Evolutionary conservation across 2,113 vertebrate genomes (phyloP).

Genomic region (Platycercus adscitus): DNA sequence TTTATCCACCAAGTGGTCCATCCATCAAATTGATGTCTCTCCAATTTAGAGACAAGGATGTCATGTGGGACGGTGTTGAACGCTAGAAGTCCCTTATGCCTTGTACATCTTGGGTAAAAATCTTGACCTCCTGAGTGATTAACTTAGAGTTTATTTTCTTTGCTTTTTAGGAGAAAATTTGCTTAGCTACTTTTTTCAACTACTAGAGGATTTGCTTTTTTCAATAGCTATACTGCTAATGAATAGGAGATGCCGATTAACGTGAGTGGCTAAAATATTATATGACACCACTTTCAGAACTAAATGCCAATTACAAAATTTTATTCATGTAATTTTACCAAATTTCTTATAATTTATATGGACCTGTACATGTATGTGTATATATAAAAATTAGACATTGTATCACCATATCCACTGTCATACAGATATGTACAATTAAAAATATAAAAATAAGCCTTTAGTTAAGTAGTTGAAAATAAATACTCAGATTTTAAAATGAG

Average conservation of each 20-base stretch:
- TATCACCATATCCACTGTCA: neutral
- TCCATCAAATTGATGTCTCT: too few relatives aligned
- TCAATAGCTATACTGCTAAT: neutral
- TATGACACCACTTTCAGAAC: neutral
- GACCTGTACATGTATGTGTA: accelerated
- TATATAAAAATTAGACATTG: neutral
- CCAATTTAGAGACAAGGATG: too few relatives aligned
- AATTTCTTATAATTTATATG: neutral
- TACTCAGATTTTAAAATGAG: neutral
- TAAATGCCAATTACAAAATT: neutral
- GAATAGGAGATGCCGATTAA: neutral
- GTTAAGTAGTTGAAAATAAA: neutral
- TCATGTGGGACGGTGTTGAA: too few relatives aligned
- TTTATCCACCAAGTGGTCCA: too few relatives aligned
- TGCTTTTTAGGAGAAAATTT: neutral
- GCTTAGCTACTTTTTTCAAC: neutral
- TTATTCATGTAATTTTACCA: neutral
- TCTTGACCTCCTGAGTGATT: neutral
- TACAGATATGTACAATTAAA: neutral
- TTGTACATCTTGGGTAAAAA: neutral
- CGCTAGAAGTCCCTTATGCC: too few relatives aligned
- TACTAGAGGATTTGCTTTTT: neutral
- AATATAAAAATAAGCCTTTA: neutral
- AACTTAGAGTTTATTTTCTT: neutral
- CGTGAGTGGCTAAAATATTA: neutral